phyloP scores from a whole-genome alignment of 2,797 vertebrate species.

The Sebastes taczanowskii region DNA sequence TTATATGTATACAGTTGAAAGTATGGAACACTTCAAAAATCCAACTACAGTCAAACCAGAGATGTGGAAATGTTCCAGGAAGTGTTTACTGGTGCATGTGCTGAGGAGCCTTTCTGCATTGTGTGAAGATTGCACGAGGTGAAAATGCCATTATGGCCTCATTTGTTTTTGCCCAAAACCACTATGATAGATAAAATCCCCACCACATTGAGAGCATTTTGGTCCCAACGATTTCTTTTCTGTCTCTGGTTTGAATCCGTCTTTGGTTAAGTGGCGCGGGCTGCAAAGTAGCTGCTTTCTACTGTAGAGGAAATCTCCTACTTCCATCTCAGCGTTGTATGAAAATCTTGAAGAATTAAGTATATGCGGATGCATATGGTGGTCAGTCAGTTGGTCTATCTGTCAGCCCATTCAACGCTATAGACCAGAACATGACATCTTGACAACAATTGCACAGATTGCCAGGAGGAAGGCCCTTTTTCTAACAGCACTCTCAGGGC shows the following conservation, averaged over 20 bases:
- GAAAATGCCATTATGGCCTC: background rate
- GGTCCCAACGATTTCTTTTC: background rate
- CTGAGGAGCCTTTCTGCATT: background rate
- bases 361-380: no score
- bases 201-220: background rate
- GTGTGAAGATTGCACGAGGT: slow-evolving; percentile 1
- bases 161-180: slow-evolving; percentile 15
- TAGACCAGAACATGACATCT: background rate
- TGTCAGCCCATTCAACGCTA: background rate
- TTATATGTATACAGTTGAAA: background rate
- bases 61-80: slow-evolving; percentile 2
- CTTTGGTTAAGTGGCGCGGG: fast-evolving
- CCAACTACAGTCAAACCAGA: background rate
- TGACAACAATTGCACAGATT: background rate
- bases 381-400: background rate
- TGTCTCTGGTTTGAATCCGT: background rate
- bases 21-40: background rate
- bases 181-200: background rate
- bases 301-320: background rate
- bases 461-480: background rate
- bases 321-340: background rate
- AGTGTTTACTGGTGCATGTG: background rate
- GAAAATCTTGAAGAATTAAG: background rate
- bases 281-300: background rate
- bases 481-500: background rate